These are phyloP conservation scores for Notechis scutatus DNA, from an alignment of 2,113 vertebrate species.

Conservation along the genomic window DNA sequence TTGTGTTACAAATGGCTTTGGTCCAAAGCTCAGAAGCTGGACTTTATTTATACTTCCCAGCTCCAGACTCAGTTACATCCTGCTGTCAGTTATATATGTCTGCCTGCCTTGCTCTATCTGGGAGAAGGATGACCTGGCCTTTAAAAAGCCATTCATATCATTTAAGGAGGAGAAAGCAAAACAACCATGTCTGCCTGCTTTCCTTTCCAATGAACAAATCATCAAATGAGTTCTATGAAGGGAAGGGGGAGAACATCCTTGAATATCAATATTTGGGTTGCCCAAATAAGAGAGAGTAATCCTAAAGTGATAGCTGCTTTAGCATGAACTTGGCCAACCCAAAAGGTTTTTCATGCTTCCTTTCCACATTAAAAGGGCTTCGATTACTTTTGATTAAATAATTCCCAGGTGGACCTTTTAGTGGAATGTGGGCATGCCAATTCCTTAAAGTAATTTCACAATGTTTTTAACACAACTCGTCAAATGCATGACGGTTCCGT, in stretches of 20 bases:
- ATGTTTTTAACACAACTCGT: neutral
- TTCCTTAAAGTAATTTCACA: neutral
- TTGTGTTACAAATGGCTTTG: slow-evolving; percentile 72
- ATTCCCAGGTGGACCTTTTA: neutral
- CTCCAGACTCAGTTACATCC: slow-evolving; percentile 56
- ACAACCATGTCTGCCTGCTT: neutral
- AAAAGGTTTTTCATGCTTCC: neutral
- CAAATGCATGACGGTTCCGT: neutral
- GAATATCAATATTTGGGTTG: neutral
- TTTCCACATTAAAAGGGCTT: slow-evolving; percentile 20
- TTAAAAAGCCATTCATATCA: neutral
- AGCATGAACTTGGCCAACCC: slow-evolving; percentile 1
- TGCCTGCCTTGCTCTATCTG: slow-evolving; percentile 27
- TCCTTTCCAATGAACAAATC: neutral
- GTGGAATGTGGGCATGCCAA: neutral
- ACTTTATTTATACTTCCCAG: slow-evolving; percentile 70
- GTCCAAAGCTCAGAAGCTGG: slow-evolving; percentile 66
- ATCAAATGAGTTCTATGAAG: neutral
- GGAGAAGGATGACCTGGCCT: neutral
- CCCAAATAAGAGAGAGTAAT: neutral
- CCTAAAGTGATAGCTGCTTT: neutral
- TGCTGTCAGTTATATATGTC: slow-evolving; percentile 44
- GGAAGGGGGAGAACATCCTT: neutral
- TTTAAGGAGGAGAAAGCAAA: neutral
- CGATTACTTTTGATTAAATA: neutral